phyloP scores from a whole-genome alignment of 2,113 vertebrate genomes.

The Hirundichthys speculiger region DNA sequence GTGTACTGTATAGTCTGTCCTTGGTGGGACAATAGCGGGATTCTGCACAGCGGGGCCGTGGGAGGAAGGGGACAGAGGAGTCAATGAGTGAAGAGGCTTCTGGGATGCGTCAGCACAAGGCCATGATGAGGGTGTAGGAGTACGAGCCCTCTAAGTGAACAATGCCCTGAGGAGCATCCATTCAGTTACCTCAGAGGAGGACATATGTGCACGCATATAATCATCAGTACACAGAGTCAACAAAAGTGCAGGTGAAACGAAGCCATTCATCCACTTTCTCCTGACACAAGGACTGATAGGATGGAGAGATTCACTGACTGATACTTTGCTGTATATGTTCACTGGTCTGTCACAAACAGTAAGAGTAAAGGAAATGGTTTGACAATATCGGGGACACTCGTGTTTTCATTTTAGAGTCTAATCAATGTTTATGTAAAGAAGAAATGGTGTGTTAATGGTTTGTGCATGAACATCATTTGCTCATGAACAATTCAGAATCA shows the following conservation, averaged over 20 bases:
- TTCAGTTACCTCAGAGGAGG: conserved; percentile 44
- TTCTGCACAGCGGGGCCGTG: conserved; percentile 72
- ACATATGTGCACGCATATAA: conserved; percentile 36
- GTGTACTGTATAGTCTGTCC: conserved; percentile 53
- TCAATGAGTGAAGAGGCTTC: conserved; percentile 83
- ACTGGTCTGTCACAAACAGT: no score
- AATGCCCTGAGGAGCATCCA: conserved; percentile 63
- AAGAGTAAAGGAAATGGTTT: no score
- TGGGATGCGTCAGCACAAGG: conserved; percentile 76
- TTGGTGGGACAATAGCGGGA: conserved; percentile 76
- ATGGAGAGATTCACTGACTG: conserved; percentile 23
- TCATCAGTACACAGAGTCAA: conserved; percentile 41
- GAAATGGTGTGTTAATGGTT: no score
- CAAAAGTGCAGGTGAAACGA: conserved; percentile 62
- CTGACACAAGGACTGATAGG: conserved; percentile 36
- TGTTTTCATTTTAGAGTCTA: no score
- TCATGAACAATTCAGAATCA: no score
- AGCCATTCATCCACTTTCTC: conserved; percentile 36
- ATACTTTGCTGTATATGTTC: neutral
- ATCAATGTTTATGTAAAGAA: no score
- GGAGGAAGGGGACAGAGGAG: conserved; percentile 80
- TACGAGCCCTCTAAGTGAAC: conserved; percentile 60
- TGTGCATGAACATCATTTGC: no score
- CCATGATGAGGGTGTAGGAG: conserved; percentile 77
- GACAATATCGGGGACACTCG: no score